A percentile compares a stretch with the other conserved stretches of the same genome.
Evolutionary conservation across 2,888 invertebrate genomes (phyloP).

Genomic region (Dicyrtoma fusca): DNA sequence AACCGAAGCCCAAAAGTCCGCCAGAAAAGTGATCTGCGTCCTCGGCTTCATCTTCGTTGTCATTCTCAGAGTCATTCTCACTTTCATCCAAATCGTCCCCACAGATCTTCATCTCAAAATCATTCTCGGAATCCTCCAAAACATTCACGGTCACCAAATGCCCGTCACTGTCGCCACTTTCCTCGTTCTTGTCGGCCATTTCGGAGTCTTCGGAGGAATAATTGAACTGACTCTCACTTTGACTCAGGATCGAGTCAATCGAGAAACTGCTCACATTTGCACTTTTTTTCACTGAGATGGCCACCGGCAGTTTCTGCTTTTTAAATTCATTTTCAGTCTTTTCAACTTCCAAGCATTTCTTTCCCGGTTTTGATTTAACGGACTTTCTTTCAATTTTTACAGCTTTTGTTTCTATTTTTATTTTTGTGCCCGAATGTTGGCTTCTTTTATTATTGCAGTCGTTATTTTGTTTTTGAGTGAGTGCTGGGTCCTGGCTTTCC

Average conservation of each 20-base stretch:
- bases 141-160: not conserved
- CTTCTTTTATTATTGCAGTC: too few species aligned
- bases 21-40: not conserved
- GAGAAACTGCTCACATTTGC: slow-evolving; percentile 46
- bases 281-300: too few species aligned
- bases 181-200: slow-evolving; percentile 10
- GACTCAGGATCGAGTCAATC: slow-evolving; percentile 49
- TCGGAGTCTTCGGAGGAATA: not conserved
- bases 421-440: too few species aligned
- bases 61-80: slow-evolving; percentile 12
- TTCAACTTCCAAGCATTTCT: too few species aligned
- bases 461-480: too few species aligned
- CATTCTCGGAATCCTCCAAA: slow-evolving; percentile 26
- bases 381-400: too few species aligned
- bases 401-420: too few species aligned
- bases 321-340: too few species aligned
- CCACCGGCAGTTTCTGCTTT: too few species aligned
- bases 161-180: slow-evolving; percentile 1
- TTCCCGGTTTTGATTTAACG: too few species aligned
- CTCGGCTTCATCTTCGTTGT: slow-evolving; percentile 3
- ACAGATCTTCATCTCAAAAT: not conserved
- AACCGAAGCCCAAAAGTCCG: not conserved
- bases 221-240: not conserved
- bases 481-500: too few species aligned
- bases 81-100: slow-evolving; percentile 9